phyloP scores from a whole-genome alignment of 1,140 invertebrate genomes.

The Bilobella aurantiaca region DNA sequence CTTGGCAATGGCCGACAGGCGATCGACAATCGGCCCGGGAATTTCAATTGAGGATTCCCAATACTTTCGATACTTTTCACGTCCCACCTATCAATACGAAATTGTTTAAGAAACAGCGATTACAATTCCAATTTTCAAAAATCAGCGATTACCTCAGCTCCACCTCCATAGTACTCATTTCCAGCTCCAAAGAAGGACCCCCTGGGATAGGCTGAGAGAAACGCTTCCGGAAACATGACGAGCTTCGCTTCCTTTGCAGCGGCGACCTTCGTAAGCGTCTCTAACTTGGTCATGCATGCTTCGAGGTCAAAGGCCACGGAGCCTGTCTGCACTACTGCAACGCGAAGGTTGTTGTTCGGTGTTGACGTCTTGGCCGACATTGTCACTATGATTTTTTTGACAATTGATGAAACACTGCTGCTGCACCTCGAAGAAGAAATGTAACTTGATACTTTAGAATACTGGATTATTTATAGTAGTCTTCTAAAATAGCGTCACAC shows the following conservation, averaged over 20 bases:
- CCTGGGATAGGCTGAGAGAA: conserved; percentile 14
- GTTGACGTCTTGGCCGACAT: neutral
- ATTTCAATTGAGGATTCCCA: conserved; percentile 26
- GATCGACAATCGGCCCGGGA: conserved; percentile 21
- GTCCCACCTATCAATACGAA: conserved; percentile 11
- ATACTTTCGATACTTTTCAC: conserved; percentile 18
- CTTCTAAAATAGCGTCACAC: no score
- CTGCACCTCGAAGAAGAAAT: no score
- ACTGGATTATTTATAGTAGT: no score
- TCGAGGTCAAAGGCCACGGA: conserved; percentile 15
- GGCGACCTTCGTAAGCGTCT: conserved; percentile 4
- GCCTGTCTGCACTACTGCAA: conserved; percentile 17
- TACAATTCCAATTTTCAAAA: neutral
- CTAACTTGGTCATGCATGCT: conserved; percentile 11
- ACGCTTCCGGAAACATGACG: conserved; percentile 23
- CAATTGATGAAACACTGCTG: no score
- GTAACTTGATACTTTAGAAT: no score
- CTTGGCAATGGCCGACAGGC: conserved; percentile 17
- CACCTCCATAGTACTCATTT: neutral
- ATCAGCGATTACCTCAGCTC: neutral
- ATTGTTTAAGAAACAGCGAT: neutral
- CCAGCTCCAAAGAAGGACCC: conserved; percentile 7
- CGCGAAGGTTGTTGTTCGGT: neutral
- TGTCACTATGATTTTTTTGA: neutral
- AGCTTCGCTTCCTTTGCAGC: conserved; percentile 10